A percentile compares a stretch with the other conserved stretches of the same genome.
These are phyloP conservation scores for Lasiurus borealis DNA, from an alignment of 2,113 vertebrate genomes.

Conservation along the genomic window DNA sequence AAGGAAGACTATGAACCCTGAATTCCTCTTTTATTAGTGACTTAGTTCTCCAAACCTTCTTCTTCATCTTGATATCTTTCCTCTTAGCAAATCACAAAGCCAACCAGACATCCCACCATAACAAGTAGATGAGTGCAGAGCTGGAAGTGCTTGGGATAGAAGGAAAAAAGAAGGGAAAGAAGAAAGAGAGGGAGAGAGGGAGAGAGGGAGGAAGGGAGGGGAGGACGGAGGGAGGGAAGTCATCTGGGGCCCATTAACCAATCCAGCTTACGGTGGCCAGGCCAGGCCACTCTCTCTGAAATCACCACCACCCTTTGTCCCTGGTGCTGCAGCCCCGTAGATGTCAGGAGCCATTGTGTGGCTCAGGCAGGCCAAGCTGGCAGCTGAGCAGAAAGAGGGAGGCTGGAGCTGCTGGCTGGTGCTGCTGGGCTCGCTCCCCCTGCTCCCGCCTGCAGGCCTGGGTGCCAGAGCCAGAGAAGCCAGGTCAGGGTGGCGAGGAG, in stretches of 20 bases:
- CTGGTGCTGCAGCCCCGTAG: conserved; percentile 42
- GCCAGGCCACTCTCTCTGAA: not conserved
- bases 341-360: conserved; percentile 74
- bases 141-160: not conserved
- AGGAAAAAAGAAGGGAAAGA: fast-evolving
- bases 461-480: conserved; percentile 48
- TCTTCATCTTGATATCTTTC: not conserved
- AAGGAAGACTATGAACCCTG: not conserved
- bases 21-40: not conserved
- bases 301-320: not conserved
- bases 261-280: not conserved
- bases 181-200: fast-evolving
- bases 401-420: conserved; percentile 30
- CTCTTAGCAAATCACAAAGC: not conserved
- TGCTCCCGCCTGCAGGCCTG: not conserved
- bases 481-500: conserved; percentile 62
- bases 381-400: conserved; percentile 72
- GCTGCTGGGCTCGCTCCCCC: not conserved
- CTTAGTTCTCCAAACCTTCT: not conserved
- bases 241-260: not conserved
- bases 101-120: not conserved
- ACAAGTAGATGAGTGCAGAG: fast-evolving
- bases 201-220: fast-evolving
- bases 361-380: conserved; percentile 67
- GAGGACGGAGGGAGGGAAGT: fast-evolving